phyloP scores from a whole-genome alignment of 2,888 invertebrate species.

The Galerucella pusilla region DNA sequence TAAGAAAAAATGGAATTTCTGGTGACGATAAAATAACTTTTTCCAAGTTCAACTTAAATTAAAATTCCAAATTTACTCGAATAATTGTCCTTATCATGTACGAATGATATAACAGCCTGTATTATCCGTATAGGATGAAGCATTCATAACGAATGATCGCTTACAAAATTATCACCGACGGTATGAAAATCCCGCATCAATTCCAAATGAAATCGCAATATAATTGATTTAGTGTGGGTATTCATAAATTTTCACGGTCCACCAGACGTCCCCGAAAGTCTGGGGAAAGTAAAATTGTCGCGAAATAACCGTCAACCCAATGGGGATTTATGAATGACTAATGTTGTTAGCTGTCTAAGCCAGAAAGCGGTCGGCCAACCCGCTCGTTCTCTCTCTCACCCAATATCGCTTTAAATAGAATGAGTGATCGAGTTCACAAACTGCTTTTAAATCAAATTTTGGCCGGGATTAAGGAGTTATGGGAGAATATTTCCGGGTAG shows the following conservation, averaged over 20 bases:
- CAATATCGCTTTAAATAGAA: constrained; percentile 55
- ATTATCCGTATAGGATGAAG: neutral
- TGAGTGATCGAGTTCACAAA: constrained; percentile 58
- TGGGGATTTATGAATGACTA: constrained; percentile 44
- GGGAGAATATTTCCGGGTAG: constrained; percentile 58
- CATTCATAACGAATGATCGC: neutral
- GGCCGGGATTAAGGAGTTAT: constrained; percentile 58
- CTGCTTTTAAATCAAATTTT: constrained; percentile 60
- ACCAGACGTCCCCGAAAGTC: constrained; percentile 29
- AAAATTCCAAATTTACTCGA: neutral
- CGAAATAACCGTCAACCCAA: constrained; percentile 42
- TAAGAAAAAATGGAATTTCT: too few species aligned
- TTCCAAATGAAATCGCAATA: constrained; percentile 21
- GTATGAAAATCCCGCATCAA: constrained; percentile 18
- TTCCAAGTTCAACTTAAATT: too few species aligned
- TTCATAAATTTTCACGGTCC: constrained; percentile 33
- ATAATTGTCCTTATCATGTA: neutral
- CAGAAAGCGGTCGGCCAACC: constrained; percentile 34
- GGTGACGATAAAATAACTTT: too few species aligned
- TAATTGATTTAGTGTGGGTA: constrained; percentile 29
- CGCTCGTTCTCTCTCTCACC: constrained; percentile 20
- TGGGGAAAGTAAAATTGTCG: constrained; percentile 43
- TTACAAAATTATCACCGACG: constrained; percentile 9
- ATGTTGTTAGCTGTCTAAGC: constrained; percentile 41
- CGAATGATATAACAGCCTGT: neutral